A percentile compares a stretch with the other conserved stretches of the same genome.
Evolutionary conservation across 2,797 vertebrate species (phyloP).

Genomic region (Ctenopoma kingsleyae): DNA sequence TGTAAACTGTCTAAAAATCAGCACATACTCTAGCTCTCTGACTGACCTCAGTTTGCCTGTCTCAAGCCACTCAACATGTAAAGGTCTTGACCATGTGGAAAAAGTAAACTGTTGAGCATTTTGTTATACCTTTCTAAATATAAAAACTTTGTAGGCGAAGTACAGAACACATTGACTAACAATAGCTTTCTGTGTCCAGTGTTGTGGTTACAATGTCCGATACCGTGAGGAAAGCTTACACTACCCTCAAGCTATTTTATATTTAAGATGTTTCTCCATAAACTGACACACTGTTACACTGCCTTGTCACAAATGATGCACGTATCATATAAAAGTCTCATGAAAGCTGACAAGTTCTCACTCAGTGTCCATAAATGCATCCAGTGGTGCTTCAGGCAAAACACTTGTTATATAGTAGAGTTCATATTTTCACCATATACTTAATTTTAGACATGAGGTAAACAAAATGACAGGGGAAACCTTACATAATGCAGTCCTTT

Average conservation of each 20-base stretch:
- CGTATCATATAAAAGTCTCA: conserved; percentile 42
- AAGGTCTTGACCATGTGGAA: background rate
- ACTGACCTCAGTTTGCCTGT: background rate
- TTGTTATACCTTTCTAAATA: background rate
- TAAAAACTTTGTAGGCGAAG: too few relatives aligned
- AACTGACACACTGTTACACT: conserved; percentile 43
- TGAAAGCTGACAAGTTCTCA: conserved; percentile 60
- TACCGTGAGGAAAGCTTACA: conserved; percentile 3
- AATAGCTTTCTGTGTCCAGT: background rate
- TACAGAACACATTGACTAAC: background rate
- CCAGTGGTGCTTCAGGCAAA: conserved; percentile 34
- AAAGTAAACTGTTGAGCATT: background rate
- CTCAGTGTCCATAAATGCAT: conserved; percentile 40
- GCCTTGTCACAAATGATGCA: conserved; percentile 61
- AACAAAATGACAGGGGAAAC: background rate
- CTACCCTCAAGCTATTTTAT: conserved; percentile 27
- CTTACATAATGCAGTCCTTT: background rate
- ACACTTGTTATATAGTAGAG: conserved; percentile 28
- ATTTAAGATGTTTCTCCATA: conserved; percentile 50
- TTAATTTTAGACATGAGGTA: conserved; percentile 10
- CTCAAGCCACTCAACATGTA: background rate
- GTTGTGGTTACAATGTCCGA: background rate
- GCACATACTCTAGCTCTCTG: background rate
- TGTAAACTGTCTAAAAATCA: background rate
- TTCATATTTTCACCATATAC: conserved; percentile 29